Percentiles rank a stretch among this genome's conserved stretches.
These are phyloP conservation scores for Ianthella basta DNA, from an alignment of 37 sponge, comb jelly and placozoan species.

Conservation along the genomic window DNA sequence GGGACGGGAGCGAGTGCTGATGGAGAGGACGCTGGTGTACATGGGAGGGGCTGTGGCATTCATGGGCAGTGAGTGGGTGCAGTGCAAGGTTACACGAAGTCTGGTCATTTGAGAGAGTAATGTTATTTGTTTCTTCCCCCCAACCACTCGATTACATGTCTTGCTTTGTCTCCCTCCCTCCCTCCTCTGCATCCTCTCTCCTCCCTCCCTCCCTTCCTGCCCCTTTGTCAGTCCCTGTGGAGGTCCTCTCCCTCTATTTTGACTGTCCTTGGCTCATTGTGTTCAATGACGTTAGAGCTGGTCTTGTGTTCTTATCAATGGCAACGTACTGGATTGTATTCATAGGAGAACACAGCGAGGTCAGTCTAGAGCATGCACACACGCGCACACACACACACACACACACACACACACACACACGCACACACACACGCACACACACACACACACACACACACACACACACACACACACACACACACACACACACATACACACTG, in stretches of 20 bases:
- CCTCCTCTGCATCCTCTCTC: not conserved
- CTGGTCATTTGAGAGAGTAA: no score
- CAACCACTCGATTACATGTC: not conserved
- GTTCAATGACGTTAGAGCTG: constrained; percentile 73
- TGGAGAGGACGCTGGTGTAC: not conserved
- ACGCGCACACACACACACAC: not conserved
- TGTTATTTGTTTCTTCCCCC: not conserved
- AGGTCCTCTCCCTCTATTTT: constrained; percentile 51
- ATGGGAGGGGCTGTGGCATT: constrained; percentile 9
- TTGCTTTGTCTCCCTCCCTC: not conserved
- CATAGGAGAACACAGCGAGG: constrained; percentile 64
- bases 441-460: constrained; percentile 50
- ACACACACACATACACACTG: constrained; percentile 37
- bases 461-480: constrained; percentile 54
- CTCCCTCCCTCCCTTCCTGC: not conserved
- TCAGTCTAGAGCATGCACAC: not conserved
- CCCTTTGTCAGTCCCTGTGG: constrained; percentile 58
- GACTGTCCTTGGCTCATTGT: constrained; percentile 77
- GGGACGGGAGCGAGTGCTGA: not conserved
- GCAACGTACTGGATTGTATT: constrained; percentile 72
- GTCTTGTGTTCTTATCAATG: constrained; percentile 56
- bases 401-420: constrained; percentile 25
- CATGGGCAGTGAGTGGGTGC: constrained; percentile 4
- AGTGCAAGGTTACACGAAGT: no score
- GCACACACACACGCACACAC: constrained; percentile 48